Conservation (phyloP, 2,797 vertebrate species). For the Anisognathus igniventris region DNA sequence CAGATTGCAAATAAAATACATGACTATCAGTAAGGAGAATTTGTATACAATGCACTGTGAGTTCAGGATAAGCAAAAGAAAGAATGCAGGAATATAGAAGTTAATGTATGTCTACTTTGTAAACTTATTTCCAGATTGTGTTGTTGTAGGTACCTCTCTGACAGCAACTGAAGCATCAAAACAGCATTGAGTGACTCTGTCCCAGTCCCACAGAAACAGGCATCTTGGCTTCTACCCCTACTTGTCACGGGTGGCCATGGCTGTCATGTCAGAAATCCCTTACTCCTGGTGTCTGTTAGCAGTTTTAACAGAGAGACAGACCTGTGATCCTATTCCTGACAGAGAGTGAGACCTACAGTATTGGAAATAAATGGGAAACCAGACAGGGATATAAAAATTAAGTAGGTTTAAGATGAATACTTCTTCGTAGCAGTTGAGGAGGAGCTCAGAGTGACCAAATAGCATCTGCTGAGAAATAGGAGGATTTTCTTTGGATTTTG, state of each 20-base stretch:
- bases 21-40: not conserved
- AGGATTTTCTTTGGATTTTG: not conserved
- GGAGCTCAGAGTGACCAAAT: not conserved
- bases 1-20: not conserved
- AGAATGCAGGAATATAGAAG: not conserved
- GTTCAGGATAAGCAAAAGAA: not conserved
- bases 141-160: not conserved
- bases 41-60: not conserved
- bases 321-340: rapidly evolving
- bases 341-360: rapidly evolving
- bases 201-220: not conserved
- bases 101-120: not conserved
- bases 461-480: not conserved
- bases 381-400: not conserved
- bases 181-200: not conserved
- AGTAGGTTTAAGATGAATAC: not conserved
- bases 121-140: not conserved
- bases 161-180: not conserved
- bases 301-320: not conserved
- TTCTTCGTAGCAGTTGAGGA: not conserved
- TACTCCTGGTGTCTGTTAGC: not conserved
- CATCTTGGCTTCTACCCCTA: not conserved
- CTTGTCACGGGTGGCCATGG: not conserved
- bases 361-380: not conserved
- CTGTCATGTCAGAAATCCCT: not conserved